Base-by-base conservation (phyloP, 2,888 invertebrate genomes). In the Laspeyria flexula region DNA sequence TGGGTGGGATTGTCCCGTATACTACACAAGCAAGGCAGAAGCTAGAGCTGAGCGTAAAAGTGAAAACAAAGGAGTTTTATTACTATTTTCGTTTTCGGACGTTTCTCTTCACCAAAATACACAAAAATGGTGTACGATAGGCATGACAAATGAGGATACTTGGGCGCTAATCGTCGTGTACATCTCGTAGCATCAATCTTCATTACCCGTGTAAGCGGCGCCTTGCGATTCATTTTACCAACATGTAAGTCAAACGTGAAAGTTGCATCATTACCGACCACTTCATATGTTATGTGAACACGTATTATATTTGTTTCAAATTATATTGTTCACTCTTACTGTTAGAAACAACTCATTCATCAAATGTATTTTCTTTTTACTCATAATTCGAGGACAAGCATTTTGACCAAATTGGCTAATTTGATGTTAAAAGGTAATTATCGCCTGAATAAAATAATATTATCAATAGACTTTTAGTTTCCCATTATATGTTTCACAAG, bases 161-260 rank as follows among this genome's bases (percentile, higher is more conserved):
- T 61, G 60, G 72, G 45, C 66, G 69, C 75, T 83, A 83, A 85
- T 83, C 78, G 81, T 69, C 62, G 68, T 74, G 73, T 73, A 79
- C 77, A 84, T 83, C 78, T 69, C 65, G 64, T 69, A 55, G 76
- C 83, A 91, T 91, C 85, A 88, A 90, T 91, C 91, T 88, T 89
- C 90, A 90, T 90, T 90, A 89, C 78, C 72, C 73, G 71, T 78
- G 78, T 85, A 85, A 84, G 78, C 75, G 81, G 77, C 79, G 83
- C 79, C 79, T 81, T 73, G 82, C 82, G 79, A 86, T 86, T 86
- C 81, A 86, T 85, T 88, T 84, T 79, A 83, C 82, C 76, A 81
- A 77, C 69, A 68, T 74, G 68, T 71, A 73, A 40, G 40, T 21
- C 27, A 70, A 76, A 79, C 83, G 89, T 81, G 91, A 91, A 91